Base-by-base conservation (phyloP, 2,888 invertebrate species). In the Peribatodes rhomboidaria region DNA sequence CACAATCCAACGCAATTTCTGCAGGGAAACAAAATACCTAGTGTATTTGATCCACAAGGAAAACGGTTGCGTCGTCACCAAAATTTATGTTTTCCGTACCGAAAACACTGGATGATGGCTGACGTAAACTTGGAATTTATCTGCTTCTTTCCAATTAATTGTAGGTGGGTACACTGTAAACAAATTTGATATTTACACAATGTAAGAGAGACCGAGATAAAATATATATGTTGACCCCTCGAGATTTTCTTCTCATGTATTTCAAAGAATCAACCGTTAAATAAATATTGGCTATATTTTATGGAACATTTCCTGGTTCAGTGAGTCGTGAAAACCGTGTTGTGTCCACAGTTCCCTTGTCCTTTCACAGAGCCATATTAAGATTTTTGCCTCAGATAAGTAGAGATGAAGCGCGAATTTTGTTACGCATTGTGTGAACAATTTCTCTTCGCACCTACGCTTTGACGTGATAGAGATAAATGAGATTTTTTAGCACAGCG, bases 261-360 rank as follows among this genome's bases (percentile, higher is more conserved):
- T 20, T 56, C 33, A 52, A 53, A 63, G 44, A 61, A 55, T 62
- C 22, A 44, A 60, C 56, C 41, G 41, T 53, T 75, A 73, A 80
- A 77, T 74, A 80, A 81, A 81, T 77, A 77, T 76, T 70, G 68
- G 56, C 63, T 73, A 75, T 74, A 79, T 78, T 79, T 81, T 78
- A 79, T 75, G 77, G 74, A 47, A 73, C 73, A 78, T 79, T 78
- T 78, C 70, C 74, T 74, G 56, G 47, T 63, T 49, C 77, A 72
- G 69, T 80, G 79, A 74, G 65, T 75, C 76, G 76, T 75, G 73
- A 81, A 82, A 80, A 78, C 76, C 39, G 46, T 74, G 72, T 77
- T 73, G 75, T 78, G 74, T 74, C 58, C 65, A 70, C 75, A 56
- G 60, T 37, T 27, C 52, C 52, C 52, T 63, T 55, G 73, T 77